These are phyloP conservation scores for Pseudobourletiella spinata DNA, from an alignment of 1,140 invertebrate genomes.

Conservation along the genomic window DNA sequence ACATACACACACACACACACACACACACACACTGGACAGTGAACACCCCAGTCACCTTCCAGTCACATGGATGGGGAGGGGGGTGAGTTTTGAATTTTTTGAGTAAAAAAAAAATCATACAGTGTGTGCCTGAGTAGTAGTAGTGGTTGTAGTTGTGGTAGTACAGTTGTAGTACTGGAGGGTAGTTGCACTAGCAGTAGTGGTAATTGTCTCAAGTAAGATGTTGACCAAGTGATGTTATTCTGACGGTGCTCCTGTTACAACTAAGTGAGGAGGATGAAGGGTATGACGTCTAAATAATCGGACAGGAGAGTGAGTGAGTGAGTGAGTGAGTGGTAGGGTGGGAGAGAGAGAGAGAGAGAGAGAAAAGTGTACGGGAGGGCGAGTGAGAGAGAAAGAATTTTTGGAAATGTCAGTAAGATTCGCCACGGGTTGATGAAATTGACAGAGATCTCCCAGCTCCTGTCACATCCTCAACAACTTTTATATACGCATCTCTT, in stretches of 20 bases:
- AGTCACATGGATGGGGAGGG: too few relatives aligned
- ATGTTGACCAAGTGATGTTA: conserved; percentile 6
- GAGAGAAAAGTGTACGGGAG: too few relatives aligned
- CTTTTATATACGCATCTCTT: conserved; percentile 34
- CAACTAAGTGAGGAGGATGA: conserved; percentile 11
- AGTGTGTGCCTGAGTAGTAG: too few relatives aligned
- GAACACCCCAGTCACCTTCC: too few relatives aligned
- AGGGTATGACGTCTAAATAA: conserved; percentile 27
- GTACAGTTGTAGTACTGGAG: too few relatives aligned
- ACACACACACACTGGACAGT: too few relatives aligned
- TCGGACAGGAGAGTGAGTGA: conserved; percentile 12
- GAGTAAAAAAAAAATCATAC: too few relatives aligned
- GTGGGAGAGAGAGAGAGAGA: neutral
- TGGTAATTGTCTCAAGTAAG: neutral
- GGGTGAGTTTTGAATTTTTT: too few relatives aligned
- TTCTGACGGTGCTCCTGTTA: conserved; percentile 2
- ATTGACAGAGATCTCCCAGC: conserved; percentile 36
- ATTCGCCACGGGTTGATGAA: conserved; percentile 36
- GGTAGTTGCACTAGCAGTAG: neutral
- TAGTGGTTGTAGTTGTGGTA: too few relatives aligned
- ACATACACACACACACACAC: neutral
- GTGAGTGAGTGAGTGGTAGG: conserved; percentile 9
- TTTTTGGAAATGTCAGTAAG: conserved; percentile 35
- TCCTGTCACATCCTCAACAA: conserved; percentile 31
- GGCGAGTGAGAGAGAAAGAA: conserved; percentile 13